Evolutionary conservation across 1,140 invertebrate genomes (phyloP), one percentile per base, ranked within the genome.

Genomic region (Ooceraea biroi): DNA sequence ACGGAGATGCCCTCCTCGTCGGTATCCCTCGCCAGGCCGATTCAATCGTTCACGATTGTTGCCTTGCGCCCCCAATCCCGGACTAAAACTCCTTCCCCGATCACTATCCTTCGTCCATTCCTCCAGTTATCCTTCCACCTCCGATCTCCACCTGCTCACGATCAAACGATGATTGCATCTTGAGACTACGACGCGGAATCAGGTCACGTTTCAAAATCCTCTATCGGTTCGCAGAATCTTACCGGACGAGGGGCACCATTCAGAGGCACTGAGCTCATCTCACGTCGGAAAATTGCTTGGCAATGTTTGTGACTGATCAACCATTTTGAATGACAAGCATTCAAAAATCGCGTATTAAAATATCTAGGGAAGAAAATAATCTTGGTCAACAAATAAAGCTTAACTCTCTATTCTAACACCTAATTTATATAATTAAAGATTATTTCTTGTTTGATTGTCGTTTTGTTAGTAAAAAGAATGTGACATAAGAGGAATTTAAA

Each of bases 31-130:
- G 66, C 65, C 82, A 85, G 87, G 65, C 84, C 77, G 82, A 91
- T 91, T 90, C 89, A 90, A 90, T 90, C 89, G 90, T 77, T 76
- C 82, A 84, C 88, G 89, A 91, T 90, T 90, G 85, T 90, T 90
- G 85, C 71, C 57, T 63, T 52, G 71, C 85, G 80, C 55, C 17
- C 48, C 76, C 44, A 48, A 30, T 80, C 46, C 25, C 61, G 46
- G 30, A 52, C 86, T 73, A 78, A 88, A 88, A 74, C 76, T 77
- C 72, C 57, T 87, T 74, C 57, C 27, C 63, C 52, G 65, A 65
- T 76, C 77, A 73, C 73, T 73, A 86, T 78, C 57, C 77, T 86
- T 66, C 85, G 69, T 88, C 69, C 65, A 72, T 85, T 87, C 22
- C 69, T 69, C 44, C 65, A 50, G 63, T 87, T 87, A 88, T 87